Percentiles rank a stretch among this genome's conserved stretches.
These are phyloP conservation scores for Bellardia bayeri DNA, from an alignment of 2,888 invertebrate genomes.

Conservation along the genomic window DNA sequence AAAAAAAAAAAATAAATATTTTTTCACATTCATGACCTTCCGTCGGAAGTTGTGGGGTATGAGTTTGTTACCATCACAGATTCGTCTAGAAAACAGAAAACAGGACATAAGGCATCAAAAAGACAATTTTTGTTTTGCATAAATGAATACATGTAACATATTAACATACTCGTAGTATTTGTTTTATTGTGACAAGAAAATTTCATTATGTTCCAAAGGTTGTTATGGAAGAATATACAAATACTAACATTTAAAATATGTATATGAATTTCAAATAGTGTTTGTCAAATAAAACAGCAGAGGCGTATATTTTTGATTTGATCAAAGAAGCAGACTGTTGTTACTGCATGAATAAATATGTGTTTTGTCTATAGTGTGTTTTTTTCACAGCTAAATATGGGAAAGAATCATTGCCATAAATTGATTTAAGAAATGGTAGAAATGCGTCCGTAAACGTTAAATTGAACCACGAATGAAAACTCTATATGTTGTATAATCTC, in stretches of 20 bases:
- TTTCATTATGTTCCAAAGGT: constrained; percentile 70
- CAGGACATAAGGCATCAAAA: constrained; percentile 36
- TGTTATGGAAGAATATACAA: constrained; percentile 58
- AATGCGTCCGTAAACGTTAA: no score
- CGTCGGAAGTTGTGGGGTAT: constrained; percentile 69
- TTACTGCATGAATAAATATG: no score
- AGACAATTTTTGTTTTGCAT: constrained; percentile 43
- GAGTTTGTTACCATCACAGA: constrained; percentile 55
- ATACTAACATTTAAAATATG: constrained; percentile 43
- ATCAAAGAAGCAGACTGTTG: no score
- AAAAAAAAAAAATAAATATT: constrained; percentile 17
- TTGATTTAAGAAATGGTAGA: no score
- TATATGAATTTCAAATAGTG: constrained; percentile 46
- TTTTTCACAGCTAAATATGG: no score
- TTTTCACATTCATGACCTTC: constrained; percentile 58
- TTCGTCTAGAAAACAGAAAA: constrained; percentile 4
- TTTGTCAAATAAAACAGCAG: constrained; percentile 39
- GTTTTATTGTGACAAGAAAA: constrained; percentile 74
- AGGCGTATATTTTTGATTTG: background rate
- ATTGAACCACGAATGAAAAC: no score
- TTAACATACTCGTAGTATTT: no score
- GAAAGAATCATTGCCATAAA: no score
- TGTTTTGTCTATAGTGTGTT: no score
- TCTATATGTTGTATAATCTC: no score
- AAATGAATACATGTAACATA: constrained; percentile 56